Base-by-base conservation (phyloP, 2,888 invertebrate genomes). In the Caenorhabditis auriculariae region DNA sequence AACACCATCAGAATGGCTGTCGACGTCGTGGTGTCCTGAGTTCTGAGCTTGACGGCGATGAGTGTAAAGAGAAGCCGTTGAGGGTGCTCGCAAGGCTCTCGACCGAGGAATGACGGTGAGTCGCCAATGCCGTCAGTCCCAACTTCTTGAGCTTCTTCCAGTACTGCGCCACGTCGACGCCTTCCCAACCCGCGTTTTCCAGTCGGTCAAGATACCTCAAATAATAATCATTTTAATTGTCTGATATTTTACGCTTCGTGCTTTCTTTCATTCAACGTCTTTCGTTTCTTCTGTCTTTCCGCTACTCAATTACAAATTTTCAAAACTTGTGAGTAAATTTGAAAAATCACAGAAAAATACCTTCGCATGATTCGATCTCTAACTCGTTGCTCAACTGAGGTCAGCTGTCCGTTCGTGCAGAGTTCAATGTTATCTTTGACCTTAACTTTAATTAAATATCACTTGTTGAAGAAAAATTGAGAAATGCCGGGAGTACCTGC, bases 171-270 rank as follows among this genome's bases (percentile, higher is more conserved):
- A 88, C 82, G 82, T 89, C 88, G 59, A 85, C 82, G 47, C 87
- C 87, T 83, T 89, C 89, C 89, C 89, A 89, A 73, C 87, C 69
- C 73, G 85, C 83, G 83, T 89, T 88, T 85, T 87, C 69, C 84
- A 85, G 59, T 6, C 82, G 79, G 32, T 78, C 77, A 65, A 84
- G 80, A 64, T 75, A 74, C 41, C 77, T 76, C 48, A 51, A 71
- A 24, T 23, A 53, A 17, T 12, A 15, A 21, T 21, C 19, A 26
- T 27, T 15, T 19, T 45, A 6, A 26, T 19, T 51, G 27, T 53
- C 27, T 54, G 21, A n/a, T n/a, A n/a, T n/a, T n/a, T n/a, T n/a
- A n/a, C n/a, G 17, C 21, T 29, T 19, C 15, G n/a, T 32, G 7
- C 15, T 4, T 27, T 4, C n/a, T 41, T 21, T 4, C 39, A n/a